These are phyloP conservation scores for Myotis planiceps DNA, from an alignment of 2,797 vertebrate species.

Conservation along the genomic window DNA sequence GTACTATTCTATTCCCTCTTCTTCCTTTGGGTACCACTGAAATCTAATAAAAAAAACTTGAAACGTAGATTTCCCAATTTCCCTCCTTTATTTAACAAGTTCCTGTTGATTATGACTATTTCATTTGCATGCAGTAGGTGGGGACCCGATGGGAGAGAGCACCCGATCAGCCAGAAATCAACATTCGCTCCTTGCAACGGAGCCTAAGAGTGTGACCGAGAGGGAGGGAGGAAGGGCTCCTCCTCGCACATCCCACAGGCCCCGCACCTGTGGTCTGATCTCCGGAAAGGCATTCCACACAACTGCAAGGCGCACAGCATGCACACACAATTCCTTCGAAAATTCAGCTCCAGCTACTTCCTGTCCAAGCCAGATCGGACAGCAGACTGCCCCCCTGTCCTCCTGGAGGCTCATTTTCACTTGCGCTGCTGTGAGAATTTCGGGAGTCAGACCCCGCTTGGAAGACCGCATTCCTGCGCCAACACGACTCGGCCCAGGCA, in stretches of 20 bases:
- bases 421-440: background rate
- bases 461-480: background rate
- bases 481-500: no score
- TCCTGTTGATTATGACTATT: background rate
- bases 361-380: background rate
- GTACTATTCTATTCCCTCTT: background rate
- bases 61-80: background rate
- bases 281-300: background rate
- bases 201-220: background rate
- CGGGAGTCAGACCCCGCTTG: background rate
- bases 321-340: background rate
- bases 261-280: conserved; percentile 52
- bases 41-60: conserved; percentile 27
- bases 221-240: background rate
- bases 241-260: background rate
- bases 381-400: background rate
- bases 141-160: background rate
- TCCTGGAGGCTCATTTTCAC: background rate
- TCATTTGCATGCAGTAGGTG: background rate
- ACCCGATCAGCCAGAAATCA: background rate
- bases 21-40: background rate
- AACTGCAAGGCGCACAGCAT: background rate
- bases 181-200: background rate
- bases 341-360: background rate
- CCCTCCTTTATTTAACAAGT: background rate